phyloP scores from a whole-genome alignment of 2,888 invertebrate species.

The Agrotis exclamationis region DNA sequence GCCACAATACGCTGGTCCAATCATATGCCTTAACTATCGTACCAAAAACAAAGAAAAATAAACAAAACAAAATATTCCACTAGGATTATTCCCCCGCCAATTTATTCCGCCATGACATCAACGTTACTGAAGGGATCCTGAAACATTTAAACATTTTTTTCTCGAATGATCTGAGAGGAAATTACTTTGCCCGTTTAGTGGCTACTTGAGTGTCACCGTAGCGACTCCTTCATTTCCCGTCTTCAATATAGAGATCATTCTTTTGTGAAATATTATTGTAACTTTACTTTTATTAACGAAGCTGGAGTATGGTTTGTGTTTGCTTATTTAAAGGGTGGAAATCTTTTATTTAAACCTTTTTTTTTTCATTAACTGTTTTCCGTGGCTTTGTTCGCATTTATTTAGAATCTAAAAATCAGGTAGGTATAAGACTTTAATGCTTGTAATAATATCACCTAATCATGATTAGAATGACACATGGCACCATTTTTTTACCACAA shows the following conservation, averaged over 20 bases:
- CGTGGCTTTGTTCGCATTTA: not conserved
- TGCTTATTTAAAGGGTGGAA: conserved; percentile 46
- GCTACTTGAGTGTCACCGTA: conserved; percentile 65
- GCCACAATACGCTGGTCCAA: not conserved
- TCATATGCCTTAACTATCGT: not conserved
- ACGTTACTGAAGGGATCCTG: conserved; percentile 41
- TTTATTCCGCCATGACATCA: conserved; percentile 43
- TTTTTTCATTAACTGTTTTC: too few species aligned
- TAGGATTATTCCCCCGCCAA: conserved; percentile 45
- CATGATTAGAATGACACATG: too few species aligned
- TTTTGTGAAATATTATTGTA: conserved; percentile 66
- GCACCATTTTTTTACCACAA: too few species aligned
- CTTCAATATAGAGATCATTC: conserved; percentile 63
- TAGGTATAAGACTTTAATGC: too few species aligned
- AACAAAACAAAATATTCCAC: conserved; percentile 17
- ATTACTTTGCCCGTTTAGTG: conserved; percentile 74
- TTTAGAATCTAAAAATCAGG: not conserved
- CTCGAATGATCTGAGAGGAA: conserved; percentile 71
- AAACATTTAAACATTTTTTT: conserved; percentile 63
- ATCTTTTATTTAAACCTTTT: not conserved
- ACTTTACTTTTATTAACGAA: conserved; percentile 43
- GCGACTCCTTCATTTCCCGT: conserved; percentile 74
- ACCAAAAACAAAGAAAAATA: conserved; percentile 5
- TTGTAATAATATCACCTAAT: too few species aligned
- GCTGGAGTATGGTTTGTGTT: conserved; percentile 33